phyloP scores from a whole-genome alignment of 2,888 invertebrate genomes.

The Drosophila neotestacea region DNA sequence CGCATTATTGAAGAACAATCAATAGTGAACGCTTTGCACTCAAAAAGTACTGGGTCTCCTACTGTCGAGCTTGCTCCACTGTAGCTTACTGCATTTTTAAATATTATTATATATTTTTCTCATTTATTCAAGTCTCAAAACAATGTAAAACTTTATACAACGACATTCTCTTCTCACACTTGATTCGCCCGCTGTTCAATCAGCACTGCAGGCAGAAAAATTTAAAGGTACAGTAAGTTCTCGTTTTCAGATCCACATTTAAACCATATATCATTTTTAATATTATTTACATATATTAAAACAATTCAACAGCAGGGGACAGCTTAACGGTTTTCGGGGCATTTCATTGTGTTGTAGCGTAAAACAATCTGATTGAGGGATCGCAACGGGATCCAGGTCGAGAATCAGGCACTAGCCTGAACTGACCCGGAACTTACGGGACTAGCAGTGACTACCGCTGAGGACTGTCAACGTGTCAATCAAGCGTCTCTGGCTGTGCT shows the following conservation, averaged over 20 bases:
- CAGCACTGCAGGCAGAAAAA: not conserved
- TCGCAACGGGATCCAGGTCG: conserved; percentile 73
- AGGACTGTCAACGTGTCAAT: conserved; percentile 83
- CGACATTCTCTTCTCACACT: not conserved
- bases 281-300: conserved; percentile 49
- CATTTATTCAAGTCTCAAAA: no score
- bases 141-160: no score
- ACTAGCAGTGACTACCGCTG: conserved; percentile 29
- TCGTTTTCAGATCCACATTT: conserved; percentile 11
- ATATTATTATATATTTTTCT: no score
- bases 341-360: conserved; percentile 31
- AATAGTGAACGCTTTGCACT: no score
- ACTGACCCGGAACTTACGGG: conserved; percentile 41
- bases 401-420: conserved; percentile 16
- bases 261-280: conserved; percentile 8
- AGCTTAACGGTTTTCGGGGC: conserved; percentile 8
- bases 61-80: no score
- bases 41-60: no score
- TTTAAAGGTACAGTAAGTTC: not conserved
- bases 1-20: no score
- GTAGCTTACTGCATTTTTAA: no score
- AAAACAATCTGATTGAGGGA: conserved; percentile 73
- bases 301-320: conserved; percentile 63
- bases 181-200: conserved; percentile 1
- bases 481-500: conserved; percentile 57